Conservation (phyloP, 2,888 invertebrate species). For the Diaphora mendica region DNA sequence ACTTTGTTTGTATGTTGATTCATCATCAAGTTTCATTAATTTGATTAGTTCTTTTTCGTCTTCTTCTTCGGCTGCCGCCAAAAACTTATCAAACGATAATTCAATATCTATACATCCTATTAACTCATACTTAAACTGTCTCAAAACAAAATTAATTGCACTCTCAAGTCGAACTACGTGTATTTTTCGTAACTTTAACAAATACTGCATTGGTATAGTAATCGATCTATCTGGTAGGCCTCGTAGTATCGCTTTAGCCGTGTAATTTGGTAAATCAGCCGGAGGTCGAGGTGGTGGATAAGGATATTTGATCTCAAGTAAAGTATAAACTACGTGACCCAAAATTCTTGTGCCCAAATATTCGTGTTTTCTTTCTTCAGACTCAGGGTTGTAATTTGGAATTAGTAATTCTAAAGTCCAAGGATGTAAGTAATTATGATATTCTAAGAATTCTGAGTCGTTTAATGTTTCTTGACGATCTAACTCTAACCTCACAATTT, state of each 20-base stretch:
- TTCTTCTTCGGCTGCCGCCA: conserved; percentile 62
- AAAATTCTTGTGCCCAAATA: conserved; percentile 78
- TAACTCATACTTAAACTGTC: conserved; percentile 84
- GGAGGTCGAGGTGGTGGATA: conserved; percentile 67
- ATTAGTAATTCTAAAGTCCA: conserved; percentile 83
- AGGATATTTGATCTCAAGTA: conserved; percentile 82
- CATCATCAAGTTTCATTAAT: conserved; percentile 72
- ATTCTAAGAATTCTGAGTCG: conserved; percentile 85
- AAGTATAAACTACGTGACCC: conserved; percentile 84
- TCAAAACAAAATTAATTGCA: conserved; percentile 87
- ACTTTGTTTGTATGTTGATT: conserved; percentile 60
- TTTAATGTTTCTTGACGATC: conserved; percentile 84
- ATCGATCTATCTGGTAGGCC: conserved; percentile 77
- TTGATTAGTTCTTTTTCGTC: conserved; percentile 72
- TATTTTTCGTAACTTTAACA: conserved; percentile 74
- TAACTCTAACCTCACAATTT: conserved; percentile 79
- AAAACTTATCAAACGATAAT: conserved; percentile 73
- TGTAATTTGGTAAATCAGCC: conserved; percentile 71
- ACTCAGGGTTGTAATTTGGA: conserved; percentile 74
- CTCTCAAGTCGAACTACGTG: conserved; percentile 78
- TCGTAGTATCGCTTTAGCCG: conserved; percentile 75
- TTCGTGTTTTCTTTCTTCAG: conserved; percentile 77
- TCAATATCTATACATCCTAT: conserved; percentile 82
- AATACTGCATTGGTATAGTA: conserved; percentile 71
- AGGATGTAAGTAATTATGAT: conserved; percentile 81